Conservation (phyloP, 2,797 vertebrate genomes). For the Glyptemys insculpta region DNA sequence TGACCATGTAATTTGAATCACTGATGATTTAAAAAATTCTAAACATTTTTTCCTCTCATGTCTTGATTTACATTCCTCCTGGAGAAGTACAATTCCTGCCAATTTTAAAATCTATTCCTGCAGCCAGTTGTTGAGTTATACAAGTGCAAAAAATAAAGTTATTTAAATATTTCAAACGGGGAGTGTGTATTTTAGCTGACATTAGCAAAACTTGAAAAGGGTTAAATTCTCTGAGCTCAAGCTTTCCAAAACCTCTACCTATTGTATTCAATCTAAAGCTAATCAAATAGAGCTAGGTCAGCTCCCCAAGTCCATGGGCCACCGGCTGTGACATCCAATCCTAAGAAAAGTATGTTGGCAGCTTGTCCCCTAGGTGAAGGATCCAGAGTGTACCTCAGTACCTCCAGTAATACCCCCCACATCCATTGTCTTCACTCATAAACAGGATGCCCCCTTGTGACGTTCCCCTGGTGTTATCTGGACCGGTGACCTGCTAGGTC, state of each 20-base stretch:
- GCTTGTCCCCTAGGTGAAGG: background rate
- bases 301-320: background rate
- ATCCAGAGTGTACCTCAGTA: background rate
- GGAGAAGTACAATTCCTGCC: background rate
- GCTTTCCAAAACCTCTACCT: background rate
- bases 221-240: background rate
- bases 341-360: background rate
- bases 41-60: background rate
- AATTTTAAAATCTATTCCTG: background rate
- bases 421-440: background rate
- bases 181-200: background rate
- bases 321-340: background rate
- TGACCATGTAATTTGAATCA: constrained; percentile 7
- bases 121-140: background rate
- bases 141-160: constrained; percentile 23
- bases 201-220: background rate
- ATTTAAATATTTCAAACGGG: background rate
- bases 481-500: no score
- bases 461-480: no score
- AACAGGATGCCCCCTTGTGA: background rate
- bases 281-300: background rate
- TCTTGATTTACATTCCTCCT: background rate
- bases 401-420: background rate
- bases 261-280: background rate
- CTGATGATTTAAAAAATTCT: background rate